A percentile compares a stretch with the other conserved stretches of the same genome.
These are phyloP conservation scores for Apostichopus leukothele DNA, from an alignment of 53 echinoderm and acorn worm species.

Conservation along the genomic window DNA sequence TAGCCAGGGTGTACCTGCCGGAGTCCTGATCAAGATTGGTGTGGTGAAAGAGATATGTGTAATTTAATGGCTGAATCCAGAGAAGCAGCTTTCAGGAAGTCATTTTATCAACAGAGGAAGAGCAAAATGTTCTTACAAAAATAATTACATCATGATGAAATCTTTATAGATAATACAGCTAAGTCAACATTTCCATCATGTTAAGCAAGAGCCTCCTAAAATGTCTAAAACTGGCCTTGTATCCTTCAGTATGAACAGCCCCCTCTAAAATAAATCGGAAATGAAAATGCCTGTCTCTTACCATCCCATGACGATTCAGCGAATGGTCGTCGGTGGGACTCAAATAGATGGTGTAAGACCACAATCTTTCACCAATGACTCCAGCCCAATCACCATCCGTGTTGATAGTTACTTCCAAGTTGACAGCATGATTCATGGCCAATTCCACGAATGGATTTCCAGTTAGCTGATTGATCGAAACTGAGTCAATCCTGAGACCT, in stretches of 20 bases:
- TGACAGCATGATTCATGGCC: not conserved
- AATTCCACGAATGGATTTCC: slow-evolving; percentile 34
- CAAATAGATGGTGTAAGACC: slow-evolving; percentile 19
- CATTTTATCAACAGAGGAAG: too few species aligned
- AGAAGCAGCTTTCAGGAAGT: too few species aligned
- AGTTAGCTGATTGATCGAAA: not conserved
- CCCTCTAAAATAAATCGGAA: too few species aligned
- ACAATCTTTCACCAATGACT: slow-evolving; percentile 18
- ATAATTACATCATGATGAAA: too few species aligned
- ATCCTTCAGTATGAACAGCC: too few species aligned
- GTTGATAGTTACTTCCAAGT: slow-evolving; percentile 3
- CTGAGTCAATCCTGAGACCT: not conserved
- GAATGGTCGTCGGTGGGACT: slow-evolving; percentile 32
- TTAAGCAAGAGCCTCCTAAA: too few species aligned
- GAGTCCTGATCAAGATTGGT: not conserved
- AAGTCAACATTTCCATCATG: too few species aligned
- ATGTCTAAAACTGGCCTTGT: too few species aligned
- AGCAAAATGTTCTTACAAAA: too few species aligned
- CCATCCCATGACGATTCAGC: not conserved
- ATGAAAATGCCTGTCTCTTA: not conserved
- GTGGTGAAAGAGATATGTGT: too few species aligned
- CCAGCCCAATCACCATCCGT: slow-evolving; percentile 15
- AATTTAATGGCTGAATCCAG: too few species aligned
- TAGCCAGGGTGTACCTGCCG: not conserved
- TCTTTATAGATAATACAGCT: too few species aligned